Base-by-base conservation (phyloP, 2,888 invertebrate species). In the Drosophila atroscutellata region DNA sequence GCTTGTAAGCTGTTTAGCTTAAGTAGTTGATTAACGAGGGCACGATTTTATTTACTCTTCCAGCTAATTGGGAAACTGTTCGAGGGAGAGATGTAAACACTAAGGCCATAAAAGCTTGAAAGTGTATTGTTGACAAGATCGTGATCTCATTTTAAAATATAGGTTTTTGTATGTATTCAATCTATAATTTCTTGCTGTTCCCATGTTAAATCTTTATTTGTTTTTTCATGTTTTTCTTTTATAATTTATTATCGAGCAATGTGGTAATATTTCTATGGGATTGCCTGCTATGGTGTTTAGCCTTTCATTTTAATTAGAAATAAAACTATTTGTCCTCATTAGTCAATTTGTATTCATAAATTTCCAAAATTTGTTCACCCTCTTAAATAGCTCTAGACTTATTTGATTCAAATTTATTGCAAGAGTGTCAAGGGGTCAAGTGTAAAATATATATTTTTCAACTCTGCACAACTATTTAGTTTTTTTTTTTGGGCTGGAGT, bases 361-460 rank as follows among this genome's bases (percentile, higher is more conserved):
- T 18, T 34, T 54, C 7, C 7, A 28, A 30, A 11, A 30, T 3
- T 1, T 52, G 32, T 32, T n/a, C 18, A 24, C n/a, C 6, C n/a
- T 11, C 28, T 30, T 5, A 11, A 8, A 36, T 32, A 18, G 42
- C 18, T 30, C 20, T 26, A 45, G 34, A 32, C 18, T 1, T 13
- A 11, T 54, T 55, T 62, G 28, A 81, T 83, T 79, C 26, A 24
- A 80, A 81, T 70, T 81, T 77, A 72, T 81, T 60, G 57, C 55
- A 18, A 34, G 28, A 60, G 58, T 77, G 72, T 75, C 81, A 73
- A 74, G 73, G 51, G 75, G 79, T 75, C 75, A 79, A 75, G 56
- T 64, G 26, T 6, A 60, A 69, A 42, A 30, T 26, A 37, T 36
- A 49, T 51, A 24, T 24, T 68, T 72, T 74, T 42, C 1, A 56